These are phyloP conservation scores for Caretta caretta DNA, from an alignment of 2,113 vertebrate species.

Conservation along the genomic window DNA sequence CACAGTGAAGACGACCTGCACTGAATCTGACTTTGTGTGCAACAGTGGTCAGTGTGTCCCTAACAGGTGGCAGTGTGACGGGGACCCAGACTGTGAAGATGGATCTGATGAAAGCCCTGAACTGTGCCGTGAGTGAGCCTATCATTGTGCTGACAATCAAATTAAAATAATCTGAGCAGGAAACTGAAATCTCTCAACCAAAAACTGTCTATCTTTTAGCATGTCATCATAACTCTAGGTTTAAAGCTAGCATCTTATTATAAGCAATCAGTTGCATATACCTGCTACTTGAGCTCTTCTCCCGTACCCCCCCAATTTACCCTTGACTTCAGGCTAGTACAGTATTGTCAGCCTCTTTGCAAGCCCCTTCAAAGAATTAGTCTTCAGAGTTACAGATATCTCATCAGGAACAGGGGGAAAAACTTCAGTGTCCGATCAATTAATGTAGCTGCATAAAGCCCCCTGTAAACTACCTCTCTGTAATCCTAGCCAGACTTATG, in stretches of 20 bases:
- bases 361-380: neutral
- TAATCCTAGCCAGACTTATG: neutral
- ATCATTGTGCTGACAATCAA: neutral
- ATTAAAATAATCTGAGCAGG: neutral
- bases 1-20: slow-evolving; percentile 93
- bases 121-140: slow-evolving; percentile 91
- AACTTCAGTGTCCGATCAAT: too few relatives aligned
- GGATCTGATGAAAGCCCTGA: slow-evolving; percentile 92
- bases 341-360: too few relatives aligned
- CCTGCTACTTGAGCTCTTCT: too few relatives aligned
- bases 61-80: slow-evolving; percentile 96
- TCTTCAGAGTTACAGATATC: too few relatives aligned
- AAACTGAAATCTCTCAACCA: neutral
- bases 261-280: neutral
- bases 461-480: neutral
- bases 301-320: too few relatives aligned
- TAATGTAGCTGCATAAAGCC: neutral
- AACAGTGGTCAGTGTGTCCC: slow-evolving; percentile 93
- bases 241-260: neutral
- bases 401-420: neutral
- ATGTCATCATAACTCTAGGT: neutral
- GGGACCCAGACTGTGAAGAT: slow-evolving; percentile 96
- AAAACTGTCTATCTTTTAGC: neutral
- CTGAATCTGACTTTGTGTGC: slow-evolving; percentile 91
- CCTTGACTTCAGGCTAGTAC: too few relatives aligned